Percentiles rank a stretch among this genome's conserved stretches.
These are phyloP conservation scores for Ectemnius cavifrons DNA, from an alignment of 2,888 invertebrate species.

Conservation along the genomic window DNA sequence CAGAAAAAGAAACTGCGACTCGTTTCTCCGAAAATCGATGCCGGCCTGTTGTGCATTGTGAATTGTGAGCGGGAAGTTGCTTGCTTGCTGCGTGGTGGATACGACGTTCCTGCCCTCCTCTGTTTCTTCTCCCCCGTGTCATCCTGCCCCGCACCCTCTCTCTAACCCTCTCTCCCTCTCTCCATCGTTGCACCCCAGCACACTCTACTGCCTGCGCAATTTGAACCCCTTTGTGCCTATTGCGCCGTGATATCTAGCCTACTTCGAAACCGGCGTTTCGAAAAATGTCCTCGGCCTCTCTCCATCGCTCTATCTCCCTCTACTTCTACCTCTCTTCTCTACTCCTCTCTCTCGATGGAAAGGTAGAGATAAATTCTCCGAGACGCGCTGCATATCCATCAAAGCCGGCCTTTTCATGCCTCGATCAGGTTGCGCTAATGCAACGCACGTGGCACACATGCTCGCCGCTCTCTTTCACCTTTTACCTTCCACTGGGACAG, in stretches of 20 bases:
- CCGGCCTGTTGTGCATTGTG: neutral
- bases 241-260: conserved; percentile 1
- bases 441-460: no score
- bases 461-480: no score
- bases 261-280: neutral
- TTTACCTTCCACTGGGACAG: no score
- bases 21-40: conserved; percentile 43
- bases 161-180: neutral
- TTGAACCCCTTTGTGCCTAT: conserved; percentile 3
- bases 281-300: no score
- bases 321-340: no score
- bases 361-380: no score
- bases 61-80: conserved; percentile 3
- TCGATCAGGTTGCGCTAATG: no score
- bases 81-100: neutral
- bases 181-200: neutral
- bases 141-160: neutral
- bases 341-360: no score
- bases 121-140: neutral
- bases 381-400: no score
- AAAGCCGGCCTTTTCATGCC: no score
- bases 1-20: conserved; percentile 29
- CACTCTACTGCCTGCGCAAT: neutral
- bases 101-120: neutral
- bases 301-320: no score